phyloP scores from a whole-genome alignment of 2,888 invertebrate species.

The Stenolophus ochropezus region DNA sequence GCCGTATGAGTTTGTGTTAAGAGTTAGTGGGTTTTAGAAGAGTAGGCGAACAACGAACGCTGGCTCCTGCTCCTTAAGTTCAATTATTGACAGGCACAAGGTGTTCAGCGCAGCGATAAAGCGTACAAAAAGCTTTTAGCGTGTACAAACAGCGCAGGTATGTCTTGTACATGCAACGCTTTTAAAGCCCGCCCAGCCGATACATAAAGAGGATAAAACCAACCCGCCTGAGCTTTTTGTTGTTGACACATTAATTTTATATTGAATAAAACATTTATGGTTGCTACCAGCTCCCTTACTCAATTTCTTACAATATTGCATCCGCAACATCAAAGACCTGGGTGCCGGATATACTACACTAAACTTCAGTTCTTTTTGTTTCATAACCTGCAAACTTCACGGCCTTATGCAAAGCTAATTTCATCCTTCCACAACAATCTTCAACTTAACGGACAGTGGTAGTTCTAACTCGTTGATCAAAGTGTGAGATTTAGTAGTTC shows the following conservation, averaged over 20 bases:
- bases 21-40: too few relatives aligned
- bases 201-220: background rate
- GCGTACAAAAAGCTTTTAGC: slow-evolving; percentile 56
- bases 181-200: slow-evolving; percentile 24
- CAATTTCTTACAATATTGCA: background rate
- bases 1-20: too few relatives aligned
- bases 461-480: too few relatives aligned
- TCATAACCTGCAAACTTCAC: too few relatives aligned
- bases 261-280: slow-evolving; percentile 36
- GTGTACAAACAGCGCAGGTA: slow-evolving; percentile 50
- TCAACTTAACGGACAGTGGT: too few relatives aligned
- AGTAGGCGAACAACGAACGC: slow-evolving; percentile 33
- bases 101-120: slow-evolving; percentile 57
- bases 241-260: slow-evolving; percentile 52
- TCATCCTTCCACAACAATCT: too few relatives aligned
- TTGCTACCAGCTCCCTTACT: background rate
- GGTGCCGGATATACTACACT: background rate
- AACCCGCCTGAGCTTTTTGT: slow-evolving; percentile 32
- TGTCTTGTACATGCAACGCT: slow-evolving; percentile 32
- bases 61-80: slow-evolving; percentile 36
- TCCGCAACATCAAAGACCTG: background rate
- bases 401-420: too few relatives aligned
- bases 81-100: slow-evolving; percentile 58
- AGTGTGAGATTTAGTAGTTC: too few relatives aligned
- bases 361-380: too few relatives aligned